phyloP scores from a whole-genome alignment of 2,797 vertebrate genomes.

The Echeneis naucrates region DNA sequence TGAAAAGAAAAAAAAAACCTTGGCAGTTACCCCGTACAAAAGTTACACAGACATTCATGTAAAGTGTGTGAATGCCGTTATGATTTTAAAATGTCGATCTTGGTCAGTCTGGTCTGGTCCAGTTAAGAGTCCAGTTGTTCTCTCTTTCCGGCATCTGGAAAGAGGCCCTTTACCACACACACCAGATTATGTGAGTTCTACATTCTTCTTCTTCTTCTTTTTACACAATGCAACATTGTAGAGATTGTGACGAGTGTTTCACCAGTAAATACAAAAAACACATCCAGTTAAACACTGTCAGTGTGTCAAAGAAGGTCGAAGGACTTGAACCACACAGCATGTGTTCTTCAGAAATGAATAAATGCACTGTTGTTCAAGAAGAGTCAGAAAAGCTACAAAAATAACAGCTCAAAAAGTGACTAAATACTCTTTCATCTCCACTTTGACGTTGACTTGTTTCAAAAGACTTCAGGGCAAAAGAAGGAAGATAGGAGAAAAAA shows the following conservation, averaged over 20 bases:
- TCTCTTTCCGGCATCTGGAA: slow-evolving; percentile 36
- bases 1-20: background rate
- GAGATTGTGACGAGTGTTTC: slow-evolving; percentile 43
- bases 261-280: slow-evolving; percentile 29
- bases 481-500: background rate
- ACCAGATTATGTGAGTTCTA: slow-evolving; percentile 31
- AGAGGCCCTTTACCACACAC: slow-evolving; percentile 30
- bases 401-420: slow-evolving; percentile 1
- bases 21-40: background rate
- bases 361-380: slow-evolving; percentile 27
- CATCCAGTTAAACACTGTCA: slow-evolving; percentile 44
- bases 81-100: slow-evolving; percentile 42
- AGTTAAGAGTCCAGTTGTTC: slow-evolving; percentile 8
- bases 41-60: slow-evolving; percentile 4
- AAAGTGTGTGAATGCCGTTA: slow-evolving; percentile 2
- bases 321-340: slow-evolving; percentile 30
- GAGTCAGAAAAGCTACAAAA: slow-evolving; percentile 20
- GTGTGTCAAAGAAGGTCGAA: slow-evolving; percentile 49
- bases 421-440: background rate
- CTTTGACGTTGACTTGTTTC: background rate
- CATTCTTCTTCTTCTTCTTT: slow-evolving; percentile 45
- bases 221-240: slow-evolving; percentile 65
- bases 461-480: background rate
- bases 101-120: background rate
- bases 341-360: slow-evolving; percentile 36